Evolutionary conservation across 92 coral and sea anemone genomes (phyloP).

Genomic region (Umimayanthus kanabou): DNA sequence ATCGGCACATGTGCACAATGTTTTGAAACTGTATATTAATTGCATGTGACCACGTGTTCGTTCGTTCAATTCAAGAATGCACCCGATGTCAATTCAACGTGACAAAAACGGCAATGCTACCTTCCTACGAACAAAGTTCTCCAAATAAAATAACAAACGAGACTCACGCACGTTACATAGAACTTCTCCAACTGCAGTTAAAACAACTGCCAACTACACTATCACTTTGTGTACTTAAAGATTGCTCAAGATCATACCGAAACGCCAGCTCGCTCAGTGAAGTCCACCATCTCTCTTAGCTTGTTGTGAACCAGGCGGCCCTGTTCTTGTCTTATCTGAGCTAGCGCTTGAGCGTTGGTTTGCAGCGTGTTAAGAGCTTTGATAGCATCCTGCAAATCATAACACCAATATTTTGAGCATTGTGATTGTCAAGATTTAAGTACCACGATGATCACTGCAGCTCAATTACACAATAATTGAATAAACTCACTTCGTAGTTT

Average conservation of each 20-base stretch:
- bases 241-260: constrained; percentile 61
- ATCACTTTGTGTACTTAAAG: background rate
- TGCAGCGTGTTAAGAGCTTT: constrained; percentile 90
- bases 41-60: too few relatives aligned
- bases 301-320: constrained; percentile 69
- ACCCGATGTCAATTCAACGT: too few relatives aligned
- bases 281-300: constrained; percentile 71
- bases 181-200: background rate
- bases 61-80: too few relatives aligned
- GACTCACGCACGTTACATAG: background rate
- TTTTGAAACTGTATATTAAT: too few relatives aligned
- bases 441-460: too few relatives aligned
- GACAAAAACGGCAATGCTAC: too few relatives aligned
- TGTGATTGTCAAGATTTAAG: background rate
- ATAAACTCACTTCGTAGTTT: constrained; percentile 22
- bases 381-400: constrained; percentile 79
- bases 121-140: too few relatives aligned
- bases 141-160: background rate
- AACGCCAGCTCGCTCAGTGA: constrained; percentile 88
- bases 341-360: constrained; percentile 88
- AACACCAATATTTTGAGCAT: background rate
- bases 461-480: background rate
- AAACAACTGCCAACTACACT: background rate
- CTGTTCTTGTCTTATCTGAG: constrained; percentile 78
- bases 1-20: too few relatives aligned